Evolutionary conservation across 2,888 invertebrate species (phyloP).

Genomic region (Empis livida): DNA sequence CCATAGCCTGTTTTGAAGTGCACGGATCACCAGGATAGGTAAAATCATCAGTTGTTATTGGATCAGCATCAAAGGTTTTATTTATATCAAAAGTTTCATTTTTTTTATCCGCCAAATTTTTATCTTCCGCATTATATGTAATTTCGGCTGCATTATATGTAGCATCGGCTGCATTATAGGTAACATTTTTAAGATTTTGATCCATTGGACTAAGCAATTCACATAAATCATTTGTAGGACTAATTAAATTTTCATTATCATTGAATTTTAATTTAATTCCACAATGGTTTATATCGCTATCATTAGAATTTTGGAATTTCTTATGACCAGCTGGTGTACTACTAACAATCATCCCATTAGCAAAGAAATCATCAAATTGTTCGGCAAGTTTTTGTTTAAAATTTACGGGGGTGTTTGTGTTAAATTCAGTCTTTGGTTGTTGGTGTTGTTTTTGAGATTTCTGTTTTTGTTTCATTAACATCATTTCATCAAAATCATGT

Average conservation of each 20-base stretch:
- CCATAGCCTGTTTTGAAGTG: constrained; percentile 12
- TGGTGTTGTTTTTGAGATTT: too few species aligned
- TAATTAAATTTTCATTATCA: too few species aligned
- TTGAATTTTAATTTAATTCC: background rate
- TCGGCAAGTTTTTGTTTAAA: too few species aligned
- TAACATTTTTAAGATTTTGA: background rate
- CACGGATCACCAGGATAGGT: constrained; percentile 12
- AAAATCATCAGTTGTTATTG: background rate
- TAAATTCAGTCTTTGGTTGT: constrained; percentile 4
- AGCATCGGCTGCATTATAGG: background rate
- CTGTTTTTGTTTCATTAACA: too few species aligned
- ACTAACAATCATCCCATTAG: too few species aligned
- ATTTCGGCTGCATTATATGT: background rate
- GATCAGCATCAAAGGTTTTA: constrained; percentile 8
- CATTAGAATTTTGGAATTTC: background rate
- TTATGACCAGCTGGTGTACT: constrained; percentile 8
- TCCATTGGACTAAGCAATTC: too few species aligned
- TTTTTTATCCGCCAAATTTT: background rate
- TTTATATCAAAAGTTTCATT: constrained; percentile 11
- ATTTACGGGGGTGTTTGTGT: too few species aligned
- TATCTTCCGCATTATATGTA: background rate
- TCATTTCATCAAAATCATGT: too few species aligned
- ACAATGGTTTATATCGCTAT: background rate
- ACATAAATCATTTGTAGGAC: too few species aligned
- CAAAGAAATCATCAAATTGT: too few species aligned